phyloP scores from a whole-genome alignment of 2,888 invertebrate species.

The Nephrotoma appendiculata region DNA sequence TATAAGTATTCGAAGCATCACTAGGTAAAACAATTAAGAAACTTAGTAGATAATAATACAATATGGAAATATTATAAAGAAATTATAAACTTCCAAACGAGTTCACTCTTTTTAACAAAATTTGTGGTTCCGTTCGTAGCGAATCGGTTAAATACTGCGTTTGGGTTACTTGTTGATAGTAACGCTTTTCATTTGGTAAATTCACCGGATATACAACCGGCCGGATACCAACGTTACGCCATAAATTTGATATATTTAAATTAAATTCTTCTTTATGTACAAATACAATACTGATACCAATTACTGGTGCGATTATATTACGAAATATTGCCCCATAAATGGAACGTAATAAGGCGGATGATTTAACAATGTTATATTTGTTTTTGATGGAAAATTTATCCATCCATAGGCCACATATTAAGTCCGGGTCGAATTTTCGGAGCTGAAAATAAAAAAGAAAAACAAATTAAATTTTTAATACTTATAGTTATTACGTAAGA shows the following conservation, averaged over 20 bases:
- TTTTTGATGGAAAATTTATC: slow-evolving; percentile 25
- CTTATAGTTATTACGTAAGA: too few species aligned
- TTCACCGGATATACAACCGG: slow-evolving; percentile 33
- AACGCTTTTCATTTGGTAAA: slow-evolving; percentile 33
- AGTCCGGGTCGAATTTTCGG: slow-evolving; percentile 28
- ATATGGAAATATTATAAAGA: neutral
- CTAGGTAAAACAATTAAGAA: neutral
- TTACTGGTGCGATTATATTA: slow-evolving; percentile 30
- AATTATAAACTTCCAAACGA: neutral
- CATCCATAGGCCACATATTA: slow-evolving; percentile 32
- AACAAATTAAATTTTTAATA: neutral
- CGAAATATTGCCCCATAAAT: slow-evolving; percentile 31
- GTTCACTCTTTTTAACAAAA: slow-evolving; percentile 21
- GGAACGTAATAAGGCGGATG: slow-evolving; percentile 29
- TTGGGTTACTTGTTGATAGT: slow-evolving; percentile 33
- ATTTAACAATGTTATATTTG: slow-evolving; percentile 20
- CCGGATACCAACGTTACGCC: slow-evolving; percentile 32
- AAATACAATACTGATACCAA: slow-evolving; percentile 31
- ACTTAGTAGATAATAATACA: neutral
- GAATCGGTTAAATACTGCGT: slow-evolving; percentile 33
- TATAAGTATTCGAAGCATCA: neutral
- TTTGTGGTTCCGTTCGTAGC: slow-evolving; percentile 30
- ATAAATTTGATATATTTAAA: slow-evolving; percentile 29
- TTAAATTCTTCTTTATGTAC: slow-evolving; percentile 32
- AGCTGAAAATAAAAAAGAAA: slow-evolving; percentile 17